phyloP scores from a whole-genome alignment of 2,888 invertebrate species.

The Agrochola lychnidis region DNA sequence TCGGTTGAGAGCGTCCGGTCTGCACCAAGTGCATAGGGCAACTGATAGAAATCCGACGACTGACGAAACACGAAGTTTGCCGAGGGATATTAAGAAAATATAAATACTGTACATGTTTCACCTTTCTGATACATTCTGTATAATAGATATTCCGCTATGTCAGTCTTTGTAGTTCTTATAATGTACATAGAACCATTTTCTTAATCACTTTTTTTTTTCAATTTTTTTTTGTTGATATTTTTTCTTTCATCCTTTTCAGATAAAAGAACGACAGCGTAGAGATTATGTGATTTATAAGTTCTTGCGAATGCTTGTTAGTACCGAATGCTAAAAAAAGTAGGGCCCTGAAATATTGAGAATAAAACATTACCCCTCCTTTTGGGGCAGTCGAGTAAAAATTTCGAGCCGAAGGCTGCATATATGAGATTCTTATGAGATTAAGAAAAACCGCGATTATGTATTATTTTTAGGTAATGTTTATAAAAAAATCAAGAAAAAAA shows the following conservation, averaged over 20 bases:
- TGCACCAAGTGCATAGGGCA: too few relatives aligned
- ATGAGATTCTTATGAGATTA: neutral
- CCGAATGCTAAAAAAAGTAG: constrained; percentile 19
- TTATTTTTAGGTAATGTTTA: constrained; percentile 5
- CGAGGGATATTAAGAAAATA: too few relatives aligned
- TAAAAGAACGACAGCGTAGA: constrained; percentile 73
- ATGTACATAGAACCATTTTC: neutral
- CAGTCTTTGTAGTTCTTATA: neutral
- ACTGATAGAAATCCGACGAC: too few relatives aligned
- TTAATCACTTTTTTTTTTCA: constrained; percentile 33
- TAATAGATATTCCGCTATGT: neutral
- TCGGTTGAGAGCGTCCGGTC: too few relatives aligned
- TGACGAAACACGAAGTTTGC: too few relatives aligned
- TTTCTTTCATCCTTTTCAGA: constrained; percentile 80
- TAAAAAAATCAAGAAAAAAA: neutral
- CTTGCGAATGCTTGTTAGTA: constrained; percentile 72
- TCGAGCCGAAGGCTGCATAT: neutral
- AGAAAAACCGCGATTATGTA: neutral
- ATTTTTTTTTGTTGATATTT: constrained; percentile 59
- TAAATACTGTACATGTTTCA: too few relatives aligned
- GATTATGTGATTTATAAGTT: constrained; percentile 75
- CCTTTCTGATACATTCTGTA: neutral
- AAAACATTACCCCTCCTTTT: neutral
- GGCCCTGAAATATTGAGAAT: constrained; percentile 14
- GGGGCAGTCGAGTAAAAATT: neutral